Conservation (phyloP, 2,113 vertebrate genomes). For the Macrotis lagotis region DNA sequence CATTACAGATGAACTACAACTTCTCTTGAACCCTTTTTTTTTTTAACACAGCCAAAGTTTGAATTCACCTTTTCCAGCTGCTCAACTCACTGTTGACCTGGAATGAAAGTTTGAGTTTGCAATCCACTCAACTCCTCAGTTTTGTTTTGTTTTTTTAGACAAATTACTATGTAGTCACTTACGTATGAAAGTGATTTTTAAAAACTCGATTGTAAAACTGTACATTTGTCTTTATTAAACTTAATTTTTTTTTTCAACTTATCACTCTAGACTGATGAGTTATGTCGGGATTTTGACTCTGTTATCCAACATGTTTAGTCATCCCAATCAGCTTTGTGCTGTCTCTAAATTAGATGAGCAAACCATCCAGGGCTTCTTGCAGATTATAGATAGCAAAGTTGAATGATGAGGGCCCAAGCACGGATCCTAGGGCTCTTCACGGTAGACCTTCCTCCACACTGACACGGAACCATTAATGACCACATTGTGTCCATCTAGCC, state of each 20-base stretch:
- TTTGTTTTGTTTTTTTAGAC: background rate
- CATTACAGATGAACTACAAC: background rate
- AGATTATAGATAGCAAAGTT: background rate
- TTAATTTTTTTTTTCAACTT: background rate
- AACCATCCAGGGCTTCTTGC: background rate
- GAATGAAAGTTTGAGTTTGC: background rate
- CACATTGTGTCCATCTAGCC: background rate
- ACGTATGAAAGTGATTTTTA: background rate
- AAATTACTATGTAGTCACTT: background rate
- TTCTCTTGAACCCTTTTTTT: background rate
- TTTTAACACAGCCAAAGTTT: background rate
- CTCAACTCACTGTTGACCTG: background rate
- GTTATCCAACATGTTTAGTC: background rate
- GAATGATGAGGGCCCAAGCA: background rate
- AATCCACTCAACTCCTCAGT: background rate
- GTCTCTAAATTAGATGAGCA: background rate
- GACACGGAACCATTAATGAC: background rate
- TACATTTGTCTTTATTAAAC: background rate
- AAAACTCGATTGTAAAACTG: background rate
- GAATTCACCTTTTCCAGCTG: background rate
- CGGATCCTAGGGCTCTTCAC: background rate
- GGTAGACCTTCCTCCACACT: background rate
- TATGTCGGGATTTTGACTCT: background rate
- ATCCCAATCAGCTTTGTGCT: no score
- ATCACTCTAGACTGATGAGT: background rate